Percentiles rank a stretch among this genome's conserved stretches.
Conservation (phyloP, 2,888 invertebrate genomes). For the Rhaphigaster nebulosa region DNA sequence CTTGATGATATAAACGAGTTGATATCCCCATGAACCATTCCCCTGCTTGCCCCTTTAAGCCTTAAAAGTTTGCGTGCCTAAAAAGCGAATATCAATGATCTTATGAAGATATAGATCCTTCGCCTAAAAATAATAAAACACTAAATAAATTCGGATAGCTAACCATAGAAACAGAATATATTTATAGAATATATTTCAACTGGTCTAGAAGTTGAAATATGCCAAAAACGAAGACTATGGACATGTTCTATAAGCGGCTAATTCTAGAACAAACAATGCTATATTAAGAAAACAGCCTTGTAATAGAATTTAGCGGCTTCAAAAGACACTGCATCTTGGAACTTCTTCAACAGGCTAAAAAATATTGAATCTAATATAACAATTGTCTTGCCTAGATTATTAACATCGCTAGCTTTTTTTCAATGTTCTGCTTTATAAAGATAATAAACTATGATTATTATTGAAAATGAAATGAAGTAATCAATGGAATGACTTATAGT, state of each 20-base stretch:
- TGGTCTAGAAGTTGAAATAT: background rate
- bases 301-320: conserved; percentile 20
- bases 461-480: no score
- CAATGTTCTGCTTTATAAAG: no score
- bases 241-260: background rate
- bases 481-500: no score
- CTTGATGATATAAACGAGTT: no score
- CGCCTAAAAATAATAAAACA: no score
- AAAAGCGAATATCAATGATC: no score
- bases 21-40: no score
- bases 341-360: background rate
- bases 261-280: conserved; percentile 18
- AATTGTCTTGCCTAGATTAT: background rate
- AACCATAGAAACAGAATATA: background rate
- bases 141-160: background rate
- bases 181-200: background rate
- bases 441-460: no score
- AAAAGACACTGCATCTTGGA: background rate
- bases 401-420: background rate
- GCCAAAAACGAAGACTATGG: background rate
- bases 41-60: no score
- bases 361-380: background rate
- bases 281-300: background rate
- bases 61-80: no score
- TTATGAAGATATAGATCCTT: no score